Percentiles rank a stretch among this genome's conserved stretches.
phyloP scores from a whole-genome alignment of 2,888 invertebrate species.

The Meiosimyza platycephala region DNA sequence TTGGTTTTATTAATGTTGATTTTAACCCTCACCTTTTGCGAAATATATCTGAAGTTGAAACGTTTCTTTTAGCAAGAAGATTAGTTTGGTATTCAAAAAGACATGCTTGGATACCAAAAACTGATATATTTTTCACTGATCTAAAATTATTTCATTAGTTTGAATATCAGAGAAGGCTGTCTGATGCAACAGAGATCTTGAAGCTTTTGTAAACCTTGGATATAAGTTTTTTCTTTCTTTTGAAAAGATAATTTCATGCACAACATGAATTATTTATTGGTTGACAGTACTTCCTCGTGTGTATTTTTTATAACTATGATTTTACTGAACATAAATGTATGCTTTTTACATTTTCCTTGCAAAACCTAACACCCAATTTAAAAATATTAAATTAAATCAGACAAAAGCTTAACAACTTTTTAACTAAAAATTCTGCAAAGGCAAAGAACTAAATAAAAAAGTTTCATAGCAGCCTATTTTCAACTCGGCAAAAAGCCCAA shows the following conservation, averaged over 20 bases:
- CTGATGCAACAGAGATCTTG: not conserved
- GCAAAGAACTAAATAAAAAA: slow-evolving; percentile 34
- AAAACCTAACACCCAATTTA: not conserved
- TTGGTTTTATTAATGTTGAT: no score
- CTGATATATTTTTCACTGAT: not conserved
- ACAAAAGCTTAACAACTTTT: slow-evolving; percentile 2
- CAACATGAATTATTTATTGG: no score
- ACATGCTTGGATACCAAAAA: not conserved
- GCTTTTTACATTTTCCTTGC: no score
- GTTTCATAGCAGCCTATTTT: slow-evolving; percentile 65
- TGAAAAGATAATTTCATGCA: not conserved
- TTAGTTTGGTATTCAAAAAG: not conserved
- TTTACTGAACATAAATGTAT: no score
- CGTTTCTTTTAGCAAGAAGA: no score
- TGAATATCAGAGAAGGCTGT: not conserved
- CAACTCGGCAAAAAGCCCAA: slow-evolving; percentile 62
- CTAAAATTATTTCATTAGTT: not conserved
- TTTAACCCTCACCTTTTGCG: no score
- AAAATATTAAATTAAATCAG: not conserved
- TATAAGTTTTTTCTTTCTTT: not conserved
- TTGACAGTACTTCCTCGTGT: not conserved
- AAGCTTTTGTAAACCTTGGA: not conserved
- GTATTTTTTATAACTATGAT: not conserved
- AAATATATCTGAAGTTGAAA: no score
- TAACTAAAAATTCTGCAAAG: not conserved